Conservation (phyloP, 1,140 invertebrate genomes). For the Phymastichus coffea region DNA sequence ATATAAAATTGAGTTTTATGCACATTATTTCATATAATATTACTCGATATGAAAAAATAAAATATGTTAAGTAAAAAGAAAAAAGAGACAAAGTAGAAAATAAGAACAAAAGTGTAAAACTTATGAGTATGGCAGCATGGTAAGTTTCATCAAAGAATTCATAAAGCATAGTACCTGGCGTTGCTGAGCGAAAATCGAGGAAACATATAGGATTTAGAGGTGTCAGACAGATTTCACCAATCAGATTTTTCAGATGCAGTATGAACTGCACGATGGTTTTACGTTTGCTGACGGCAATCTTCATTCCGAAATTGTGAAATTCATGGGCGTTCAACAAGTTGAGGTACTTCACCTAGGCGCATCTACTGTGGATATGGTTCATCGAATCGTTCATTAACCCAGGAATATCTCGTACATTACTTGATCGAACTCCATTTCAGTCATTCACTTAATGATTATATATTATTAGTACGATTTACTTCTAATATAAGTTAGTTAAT, state of each 20-base stretch:
- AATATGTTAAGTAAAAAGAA: background rate
- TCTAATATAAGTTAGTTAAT: too few species aligned
- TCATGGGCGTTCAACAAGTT: constrained; percentile 14
- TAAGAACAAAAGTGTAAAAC: background rate
- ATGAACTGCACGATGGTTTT: constrained; percentile 21
- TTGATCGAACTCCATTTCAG: constrained; percentile 24
- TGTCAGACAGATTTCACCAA: constrained; percentile 11
- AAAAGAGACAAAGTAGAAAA: background rate
- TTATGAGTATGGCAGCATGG: constrained; percentile 3
- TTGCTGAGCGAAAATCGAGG: constrained; percentile 23
- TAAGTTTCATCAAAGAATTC: constrained; percentile 16
- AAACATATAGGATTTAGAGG: constrained; percentile 16
- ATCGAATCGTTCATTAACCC: constrained; percentile 20
- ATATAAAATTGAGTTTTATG: background rate
- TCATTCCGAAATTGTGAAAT: constrained; percentile 25
- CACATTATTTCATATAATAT: background rate
- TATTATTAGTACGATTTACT: too few species aligned
- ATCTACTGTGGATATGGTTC: constrained; percentile 24
- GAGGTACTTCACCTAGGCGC: constrained; percentile 26
- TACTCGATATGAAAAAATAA: background rate
- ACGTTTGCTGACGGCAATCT: background rate
- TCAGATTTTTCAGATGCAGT: too few species aligned
- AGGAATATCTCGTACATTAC: constrained; percentile 24
- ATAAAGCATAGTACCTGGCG: constrained; percentile 14
- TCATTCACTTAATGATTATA: too few species aligned